phyloP scores from a whole-genome alignment of 2,113 vertebrate genomes.

The Hemicordylus capensis region DNA sequence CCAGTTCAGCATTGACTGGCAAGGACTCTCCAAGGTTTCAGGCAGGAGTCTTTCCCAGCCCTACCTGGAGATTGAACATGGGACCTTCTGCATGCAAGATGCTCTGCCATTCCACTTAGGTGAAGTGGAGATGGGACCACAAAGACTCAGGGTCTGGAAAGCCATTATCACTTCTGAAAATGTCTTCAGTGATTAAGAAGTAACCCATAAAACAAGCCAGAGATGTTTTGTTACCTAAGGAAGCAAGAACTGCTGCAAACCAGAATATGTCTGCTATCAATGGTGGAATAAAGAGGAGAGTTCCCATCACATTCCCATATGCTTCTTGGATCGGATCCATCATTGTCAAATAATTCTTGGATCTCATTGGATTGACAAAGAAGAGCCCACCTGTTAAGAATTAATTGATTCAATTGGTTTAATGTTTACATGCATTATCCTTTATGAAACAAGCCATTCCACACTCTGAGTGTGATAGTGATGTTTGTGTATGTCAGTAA shows the following conservation, averaged over 20 bases:
- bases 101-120: too few species aligned
- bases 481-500: neutral
- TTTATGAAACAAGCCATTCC: neutral
- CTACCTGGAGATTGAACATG: too few species aligned
- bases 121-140: neutral
- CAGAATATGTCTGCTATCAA: conserved; percentile 80
- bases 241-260: conserved; percentile 85
- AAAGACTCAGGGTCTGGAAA: neutral
- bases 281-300: conserved; percentile 74
- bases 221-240: conserved; percentile 74
- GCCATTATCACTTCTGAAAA: neutral
- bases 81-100: too few species aligned
- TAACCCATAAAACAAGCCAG: neutral
- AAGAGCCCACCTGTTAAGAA: conserved; percentile 74
- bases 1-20: too few species aligned
- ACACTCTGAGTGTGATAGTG: too few species aligned
- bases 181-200: neutral
- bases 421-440: neutral
- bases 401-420: neutral
- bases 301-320: conserved; percentile 79
- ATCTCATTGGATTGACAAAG: conserved; percentile 85
- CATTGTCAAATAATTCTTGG: conserved; percentile 81
- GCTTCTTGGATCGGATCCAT: conserved; percentile 82
- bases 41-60: too few species aligned
- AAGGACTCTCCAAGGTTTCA: too few species aligned